phyloP scores from a whole-genome alignment of 2,113 vertebrate genomes.

The Salvelinus namaycush region DNA sequence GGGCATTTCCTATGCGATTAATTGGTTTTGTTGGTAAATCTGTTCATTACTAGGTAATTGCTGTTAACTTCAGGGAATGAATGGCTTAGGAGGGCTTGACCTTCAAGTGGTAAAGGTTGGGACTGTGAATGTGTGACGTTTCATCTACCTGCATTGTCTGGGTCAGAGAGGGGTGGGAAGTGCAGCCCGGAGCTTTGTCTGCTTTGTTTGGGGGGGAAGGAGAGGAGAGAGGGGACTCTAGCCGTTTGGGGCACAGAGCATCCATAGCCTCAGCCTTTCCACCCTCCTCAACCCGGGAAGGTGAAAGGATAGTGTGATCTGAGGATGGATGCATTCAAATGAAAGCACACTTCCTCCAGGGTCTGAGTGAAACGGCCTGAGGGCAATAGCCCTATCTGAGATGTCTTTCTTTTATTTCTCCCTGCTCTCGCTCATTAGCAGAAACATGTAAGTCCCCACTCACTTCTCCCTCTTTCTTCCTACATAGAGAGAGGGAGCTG shows the following conservation, averaged over 20 bases:
- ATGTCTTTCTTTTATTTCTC: not conserved
- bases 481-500: too few species aligned
- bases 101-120: conserved; percentile 56
- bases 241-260: conserved; percentile 34
- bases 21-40: conserved; percentile 69
- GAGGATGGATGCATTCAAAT: conserved; percentile 18
- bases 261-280: conserved; percentile 34
- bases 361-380: not conserved
- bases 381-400: not conserved
- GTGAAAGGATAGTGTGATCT: conserved; percentile 36
- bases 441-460: not conserved
- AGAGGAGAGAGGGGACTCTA: conserved; percentile 20
- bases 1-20: conserved; percentile 59
- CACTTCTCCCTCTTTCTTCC: not conserved
- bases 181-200: conserved; percentile 33
- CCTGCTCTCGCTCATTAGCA: conserved; percentile 1
- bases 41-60: conserved; percentile 68
- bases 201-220: conserved; percentile 28
- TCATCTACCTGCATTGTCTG: conserved; percentile 49
- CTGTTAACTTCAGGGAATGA: conserved; percentile 67
- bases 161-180: conserved; percentile 36
- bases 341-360: not conserved
- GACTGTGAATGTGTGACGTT: conserved; percentile 56
- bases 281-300: not conserved
- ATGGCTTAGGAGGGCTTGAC: conserved; percentile 74